Base-by-base conservation (phyloP, 2,888 invertebrate species). In the Tortricodes alternella region DNA sequence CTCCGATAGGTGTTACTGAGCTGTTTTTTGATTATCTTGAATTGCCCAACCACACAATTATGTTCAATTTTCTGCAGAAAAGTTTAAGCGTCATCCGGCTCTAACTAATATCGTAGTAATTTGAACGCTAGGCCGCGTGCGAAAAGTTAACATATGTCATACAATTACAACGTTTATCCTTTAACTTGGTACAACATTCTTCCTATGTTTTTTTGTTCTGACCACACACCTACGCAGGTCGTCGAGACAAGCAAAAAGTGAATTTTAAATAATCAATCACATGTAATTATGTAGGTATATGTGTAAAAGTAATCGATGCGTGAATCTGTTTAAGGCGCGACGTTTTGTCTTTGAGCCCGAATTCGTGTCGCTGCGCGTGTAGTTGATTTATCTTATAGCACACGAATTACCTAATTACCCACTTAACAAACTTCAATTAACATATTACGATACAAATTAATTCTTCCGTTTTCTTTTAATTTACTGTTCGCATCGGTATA, bases 261-360 rank as follows among this genome's bases (percentile, higher is more conserved):
- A 62, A 67, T 65, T 63, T 64, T 62, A 63, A 68, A 69, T 74
- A 70, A 80, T 78, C 75, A 76, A 80, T 80, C 74, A 76, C 62
- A 59, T 52, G 21, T 34, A 51, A 56, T 52, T 46, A 46, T 44
- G 16, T 24, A 39, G n/a, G n/a, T n/a, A n/a, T n/a, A n/a, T n/a
- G n/a, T n/a, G n/a, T 46, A 19, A 27, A 24, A 39, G 13, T 41
- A 46, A 57, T 35, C 24, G 23, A 41, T 32, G 39, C 38, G 35
- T 34, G 43, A 43, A 37, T 43, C 34, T 48, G 39, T 48, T 27
- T 37, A 43, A 43, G 43, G 48, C 43, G 39, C 32, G 48, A 37
- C 49, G 43, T 49, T 55, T 55, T 35, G 46, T 48, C 53, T 53
- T 46, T 19, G 29, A 19, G 21, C 21, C 16, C 19, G 24, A 27